A percentile compares a stretch with the other conserved stretches of the same genome.
These are phyloP conservation scores for Babylonia areolata DNA, from an alignment of 1,140 invertebrate genomes.

Conservation along the genomic window DNA sequence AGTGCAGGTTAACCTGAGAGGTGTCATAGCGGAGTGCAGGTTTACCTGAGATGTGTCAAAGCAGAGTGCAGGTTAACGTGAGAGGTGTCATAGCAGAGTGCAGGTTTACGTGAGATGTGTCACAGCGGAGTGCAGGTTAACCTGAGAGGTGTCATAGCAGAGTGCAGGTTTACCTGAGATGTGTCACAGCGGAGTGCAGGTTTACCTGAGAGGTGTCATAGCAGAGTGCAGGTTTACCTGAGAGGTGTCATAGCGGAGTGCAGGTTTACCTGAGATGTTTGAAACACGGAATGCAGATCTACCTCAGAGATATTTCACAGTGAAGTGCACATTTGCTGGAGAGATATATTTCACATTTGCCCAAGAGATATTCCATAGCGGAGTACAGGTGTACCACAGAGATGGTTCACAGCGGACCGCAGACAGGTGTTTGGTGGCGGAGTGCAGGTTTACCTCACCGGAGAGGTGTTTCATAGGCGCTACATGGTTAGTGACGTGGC, in stretches of 20 bases:
- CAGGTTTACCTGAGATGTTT: conserved; percentile 50
- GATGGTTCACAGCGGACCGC: background rate
- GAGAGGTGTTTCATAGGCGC: conserved; percentile 75
- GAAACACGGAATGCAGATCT: conserved; percentile 33
- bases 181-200: conserved; percentile 69
- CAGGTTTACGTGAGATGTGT: conserved; percentile 70
- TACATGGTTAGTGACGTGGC: conserved; percentile 70
- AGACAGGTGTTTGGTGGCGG: too few species aligned
- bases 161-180: conserved; percentile 60
- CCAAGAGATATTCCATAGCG: too few species aligned
- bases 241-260: conserved; percentile 71
- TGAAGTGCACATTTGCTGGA: too few species aligned
- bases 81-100: conserved; percentile 71
- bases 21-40: conserved; percentile 62
- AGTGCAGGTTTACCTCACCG: conserved; percentile 51
- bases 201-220: conserved; percentile 71
- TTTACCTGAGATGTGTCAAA: conserved; percentile 72
- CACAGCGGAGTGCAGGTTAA: conserved; percentile 60
- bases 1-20: conserved; percentile 60
- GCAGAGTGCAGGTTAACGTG: conserved; percentile 53
- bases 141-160: conserved; percentile 73
- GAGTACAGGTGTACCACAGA: background rate
- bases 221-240: conserved; percentile 49
- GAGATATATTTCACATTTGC: too few species aligned
- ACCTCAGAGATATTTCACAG: conserved; percentile 73